A percentile compares a stretch with the other conserved stretches of the same genome.
These are phyloP conservation scores for Mareca penelope DNA, from an alignment of 2,797 vertebrate genomes.

Conservation along the genomic window DNA sequence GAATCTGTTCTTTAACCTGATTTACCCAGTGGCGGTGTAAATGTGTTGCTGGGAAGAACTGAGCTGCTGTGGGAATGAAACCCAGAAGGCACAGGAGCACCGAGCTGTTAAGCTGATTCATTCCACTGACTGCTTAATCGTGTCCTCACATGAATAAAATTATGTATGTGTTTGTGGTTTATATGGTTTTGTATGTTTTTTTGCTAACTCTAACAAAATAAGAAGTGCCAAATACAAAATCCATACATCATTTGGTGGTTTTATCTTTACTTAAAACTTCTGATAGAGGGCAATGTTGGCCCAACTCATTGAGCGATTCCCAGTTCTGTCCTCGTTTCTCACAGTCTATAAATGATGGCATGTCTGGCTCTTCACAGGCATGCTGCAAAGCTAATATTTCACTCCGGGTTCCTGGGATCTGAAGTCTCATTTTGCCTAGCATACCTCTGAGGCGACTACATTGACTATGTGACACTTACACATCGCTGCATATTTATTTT, in stretches of 20 bases:
- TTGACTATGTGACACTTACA: not conserved
- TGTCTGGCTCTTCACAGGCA: not conserved
- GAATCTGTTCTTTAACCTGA: not conserved
- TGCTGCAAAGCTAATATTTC: slow-evolving; percentile 26
- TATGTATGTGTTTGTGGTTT: not conserved
- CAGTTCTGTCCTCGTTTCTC: not conserved
- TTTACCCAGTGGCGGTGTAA: not conserved
- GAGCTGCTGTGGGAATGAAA: not conserved
- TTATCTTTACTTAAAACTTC: slow-evolving; percentile 40
- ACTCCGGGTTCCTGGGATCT: not conserved
- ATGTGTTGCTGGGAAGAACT: not conserved
- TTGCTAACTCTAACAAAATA: not conserved
- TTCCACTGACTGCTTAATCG: not conserved
- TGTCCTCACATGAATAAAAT: not conserved
- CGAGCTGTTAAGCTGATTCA: not conserved
- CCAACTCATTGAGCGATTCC: not conserved
- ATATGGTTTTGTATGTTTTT: not conserved
- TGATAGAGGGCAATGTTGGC: slow-evolving; percentile 67
- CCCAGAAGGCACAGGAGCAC: not conserved
- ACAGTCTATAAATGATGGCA: not conserved
- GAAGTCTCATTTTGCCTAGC: not conserved
- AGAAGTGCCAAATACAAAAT: not conserved
- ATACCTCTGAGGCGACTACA: not conserved
- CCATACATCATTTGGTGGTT: not conserved
- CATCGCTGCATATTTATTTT: slow-evolving; percentile 32